Conservation (phyloP, 2,113 vertebrate genomes). For the Piaya cayana region DNA sequence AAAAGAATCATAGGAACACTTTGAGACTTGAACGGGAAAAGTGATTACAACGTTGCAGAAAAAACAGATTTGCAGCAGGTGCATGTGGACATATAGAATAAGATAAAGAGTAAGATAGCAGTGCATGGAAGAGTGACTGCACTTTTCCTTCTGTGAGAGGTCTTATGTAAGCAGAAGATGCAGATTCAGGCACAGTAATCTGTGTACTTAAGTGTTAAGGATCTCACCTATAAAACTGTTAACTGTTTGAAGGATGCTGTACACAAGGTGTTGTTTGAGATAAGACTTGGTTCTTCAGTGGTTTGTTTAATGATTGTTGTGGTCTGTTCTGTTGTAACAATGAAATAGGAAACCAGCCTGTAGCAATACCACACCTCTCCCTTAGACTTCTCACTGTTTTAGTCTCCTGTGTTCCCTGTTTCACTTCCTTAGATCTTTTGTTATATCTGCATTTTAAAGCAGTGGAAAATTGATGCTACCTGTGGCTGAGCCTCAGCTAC, state of each 20-base stretch:
- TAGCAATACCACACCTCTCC: neutral
- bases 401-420: neutral
- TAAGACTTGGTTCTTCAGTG: neutral
- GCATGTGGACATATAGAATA: neutral
- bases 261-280: neutral
- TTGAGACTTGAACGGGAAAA: neutral
- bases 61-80: neutral
- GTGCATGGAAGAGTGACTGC: neutral
- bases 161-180: neutral
- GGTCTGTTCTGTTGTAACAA: neutral
- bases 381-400: neutral
- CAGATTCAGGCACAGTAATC: neutral
- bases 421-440: neutral
- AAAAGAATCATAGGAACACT: neutral
- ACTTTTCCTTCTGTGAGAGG: neutral
- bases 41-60: neutral
- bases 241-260: neutral
- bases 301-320: neutral
- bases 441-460: neutral
- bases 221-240: neutral
- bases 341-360: neutral
- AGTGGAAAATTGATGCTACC: neutral
- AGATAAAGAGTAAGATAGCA: neutral
- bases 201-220: neutral
- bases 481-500: neutral